phyloP scores from a whole-genome alignment of 2,797 vertebrate species.

The Geotria australis region DNA sequence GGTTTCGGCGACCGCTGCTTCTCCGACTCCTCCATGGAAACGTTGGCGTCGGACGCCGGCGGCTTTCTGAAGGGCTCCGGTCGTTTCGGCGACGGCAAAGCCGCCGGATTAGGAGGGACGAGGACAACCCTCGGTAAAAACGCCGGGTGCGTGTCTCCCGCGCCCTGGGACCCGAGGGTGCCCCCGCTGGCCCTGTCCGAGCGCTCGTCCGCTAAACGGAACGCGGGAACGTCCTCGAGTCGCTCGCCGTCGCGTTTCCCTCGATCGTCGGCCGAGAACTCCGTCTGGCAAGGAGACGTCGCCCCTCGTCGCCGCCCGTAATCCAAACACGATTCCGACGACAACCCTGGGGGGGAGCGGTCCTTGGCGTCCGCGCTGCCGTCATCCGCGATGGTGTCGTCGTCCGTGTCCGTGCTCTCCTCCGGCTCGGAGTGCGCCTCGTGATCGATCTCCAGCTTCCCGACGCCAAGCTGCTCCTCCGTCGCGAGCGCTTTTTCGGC shows the following conservation, averaged over 20 bases:
- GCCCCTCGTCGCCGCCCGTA: neutral
- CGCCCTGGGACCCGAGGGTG: neutral
- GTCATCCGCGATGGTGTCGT: constrained; percentile 23
- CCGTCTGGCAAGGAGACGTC: neutral
- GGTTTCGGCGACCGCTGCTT: neutral
- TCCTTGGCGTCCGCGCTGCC: too few relatives aligned
- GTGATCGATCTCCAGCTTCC: constrained; percentile 42
- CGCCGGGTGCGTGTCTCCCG: too few relatives aligned
- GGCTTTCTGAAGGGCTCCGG: too few relatives aligned
- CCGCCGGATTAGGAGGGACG: neutral
- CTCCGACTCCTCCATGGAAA: neutral
- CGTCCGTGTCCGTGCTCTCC: constrained; percentile 72
- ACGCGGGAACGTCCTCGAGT: neutral
- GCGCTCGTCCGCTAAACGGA: too few relatives aligned
- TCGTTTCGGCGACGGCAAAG: neutral
- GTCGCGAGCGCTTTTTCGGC: neutral
- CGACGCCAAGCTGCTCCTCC: constrained; percentile 3
- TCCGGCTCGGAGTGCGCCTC: constrained; percentile 71
- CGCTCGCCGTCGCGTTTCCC: neutral
- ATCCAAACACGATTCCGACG: too few relatives aligned
- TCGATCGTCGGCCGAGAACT: neutral
- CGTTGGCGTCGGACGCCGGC: neutral
- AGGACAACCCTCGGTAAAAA: neutral
- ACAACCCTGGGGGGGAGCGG: too few relatives aligned
- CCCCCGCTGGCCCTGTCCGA: neutral